Base-by-base conservation (phyloP, 2,113 vertebrate species). In the Calypte anna region DNA sequence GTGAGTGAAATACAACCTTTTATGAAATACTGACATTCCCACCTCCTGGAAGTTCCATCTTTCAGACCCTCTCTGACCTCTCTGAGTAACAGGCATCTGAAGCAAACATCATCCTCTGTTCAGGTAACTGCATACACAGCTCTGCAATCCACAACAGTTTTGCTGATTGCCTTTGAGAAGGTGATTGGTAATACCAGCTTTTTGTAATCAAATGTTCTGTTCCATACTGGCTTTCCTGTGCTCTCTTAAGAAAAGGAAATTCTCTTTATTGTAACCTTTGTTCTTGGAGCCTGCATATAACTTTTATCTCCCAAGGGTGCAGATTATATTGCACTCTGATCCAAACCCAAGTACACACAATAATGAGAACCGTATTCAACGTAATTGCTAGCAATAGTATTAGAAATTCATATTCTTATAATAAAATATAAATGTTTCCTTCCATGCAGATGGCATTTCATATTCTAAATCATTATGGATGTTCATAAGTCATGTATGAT, bases 81-180 rank as follows among this genome's bases (percentile, higher is more conserved):
- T 30, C 66, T 31, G 12, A 40, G 15, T n/a, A 30, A 22, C 22
- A 61, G 12, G 30, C 27, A 51, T 23, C 23, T n/a, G 51, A 81
- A 75, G 14, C 51, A 40, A 82, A 59, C 33, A 33, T 19, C 40
- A 25, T 36, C 55, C 63, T 40, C 70, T 68, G 6, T 44, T 64
- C 79, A 58, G 77, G 72, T 80, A 33, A 44, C 54, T 36, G 54
- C 12, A 0, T 28, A 51, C 38, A 33, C 58, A 85, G 58, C 50
- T 86, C 76, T 75, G 36, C 69, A 85, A 62, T 50, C 46, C 10
- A 30, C 55, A 27, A 27, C 46, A 46, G 19, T 50, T 90, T 66
- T 90, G 22, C 82, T 80, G 88, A 86, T 90, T 90, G 72, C 68
- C 38, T 83, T 86, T 55, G 53, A 70, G 54, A 79, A 64, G 21